Base-by-base conservation (phyloP, 2,113 vertebrate species). In the Paradisaea rubra region DNA sequence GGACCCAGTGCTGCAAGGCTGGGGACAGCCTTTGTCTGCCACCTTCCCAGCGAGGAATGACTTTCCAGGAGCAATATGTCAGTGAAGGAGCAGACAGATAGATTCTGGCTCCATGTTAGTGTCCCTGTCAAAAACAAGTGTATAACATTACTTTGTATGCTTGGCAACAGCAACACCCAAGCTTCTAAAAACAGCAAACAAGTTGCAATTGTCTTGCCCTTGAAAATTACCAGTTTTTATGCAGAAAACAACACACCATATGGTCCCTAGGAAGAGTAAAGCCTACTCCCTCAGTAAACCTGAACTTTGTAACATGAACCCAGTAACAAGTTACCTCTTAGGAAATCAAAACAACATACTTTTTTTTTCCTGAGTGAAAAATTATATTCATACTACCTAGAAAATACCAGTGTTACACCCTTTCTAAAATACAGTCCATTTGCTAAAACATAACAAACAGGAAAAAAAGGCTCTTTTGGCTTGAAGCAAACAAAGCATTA, bases 121-220 rank as follows among this genome's bases (percentile, higher is more conserved):
- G 2, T 35, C 52, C 24, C 31, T 14, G 35, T 37, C n/a, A 85
- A 73, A 91, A 87, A 25, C 0, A 45, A 56, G 1, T 3, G 42
- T 54, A 82, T 52, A 88, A 31, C 24, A 41, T 42, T 33, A n/a
- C 16, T 76, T 35, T 13, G 13, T 31, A 77, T 1, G 59, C 42
- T 19, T 70, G 54, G 71, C 80, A 86, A 80, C 28, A 77, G 45
- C 11, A 71, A 52, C 59, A 83, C 20, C 7, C n/a, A 70, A 53
- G n/a, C 83, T 89, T 82, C 71, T 78, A 96, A 82, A 95, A 82
- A 72, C n/a, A 82, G 45, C 8, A 15, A 73, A n/a, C 23, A 88
- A 89, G 15, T 52, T 89, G 77, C 39, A 91, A 73, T 61, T 80
- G 25, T 77, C 74, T 63, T 44, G 79, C 71, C 73, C 76, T 90